Percentiles rank a stretch among this genome's conserved stretches.
phyloP scores from a whole-genome alignment of 2,797 vertebrate species.

The Pangasius krempfi region DNA sequence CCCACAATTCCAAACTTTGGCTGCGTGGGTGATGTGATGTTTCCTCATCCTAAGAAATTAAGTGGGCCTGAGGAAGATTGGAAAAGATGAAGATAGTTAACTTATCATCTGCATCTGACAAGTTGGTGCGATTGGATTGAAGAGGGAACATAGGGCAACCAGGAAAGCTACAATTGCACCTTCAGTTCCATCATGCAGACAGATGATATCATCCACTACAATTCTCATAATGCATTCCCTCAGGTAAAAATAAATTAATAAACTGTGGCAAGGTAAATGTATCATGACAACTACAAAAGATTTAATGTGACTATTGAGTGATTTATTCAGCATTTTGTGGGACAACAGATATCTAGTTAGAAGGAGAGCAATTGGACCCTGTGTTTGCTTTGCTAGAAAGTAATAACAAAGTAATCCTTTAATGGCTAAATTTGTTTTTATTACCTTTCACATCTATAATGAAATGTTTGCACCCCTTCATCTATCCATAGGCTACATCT shows the following conservation, averaged over 20 bases:
- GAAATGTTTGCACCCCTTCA: background rate
- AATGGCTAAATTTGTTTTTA: background rate
- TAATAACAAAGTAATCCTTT: background rate
- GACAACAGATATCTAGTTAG: constrained; percentile 14
- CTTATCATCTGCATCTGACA: constrained; percentile 82
- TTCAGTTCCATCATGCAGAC: constrained; percentile 76
- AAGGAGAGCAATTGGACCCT: background rate
- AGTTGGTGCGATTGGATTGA: constrained; percentile 76
- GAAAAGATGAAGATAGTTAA: constrained; percentile 60
- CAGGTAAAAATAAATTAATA: constrained; percentile 70
- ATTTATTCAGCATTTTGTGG: constrained; percentile 70
- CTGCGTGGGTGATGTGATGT: constrained; percentile 40
- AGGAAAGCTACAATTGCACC: constrained; percentile 54
- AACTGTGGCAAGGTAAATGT: constrained; percentile 61
- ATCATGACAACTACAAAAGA: constrained; percentile 58
- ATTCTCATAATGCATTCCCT: constrained; percentile 61
- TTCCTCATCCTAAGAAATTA: constrained; percentile 8
- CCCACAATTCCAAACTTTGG: constrained; percentile 26
- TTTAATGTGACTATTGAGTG: constrained; percentile 28
- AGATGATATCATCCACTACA: constrained; percentile 69
- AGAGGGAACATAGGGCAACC: constrained; percentile 63
- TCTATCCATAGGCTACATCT: background rate
- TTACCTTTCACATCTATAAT: constrained; percentile 1
- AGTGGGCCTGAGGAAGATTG: background rate
- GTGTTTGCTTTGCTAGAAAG: background rate